These are phyloP conservation scores for Mionectes macconnelli DNA, from an alignment of 2,113 vertebrate species.

Conservation along the genomic window DNA sequence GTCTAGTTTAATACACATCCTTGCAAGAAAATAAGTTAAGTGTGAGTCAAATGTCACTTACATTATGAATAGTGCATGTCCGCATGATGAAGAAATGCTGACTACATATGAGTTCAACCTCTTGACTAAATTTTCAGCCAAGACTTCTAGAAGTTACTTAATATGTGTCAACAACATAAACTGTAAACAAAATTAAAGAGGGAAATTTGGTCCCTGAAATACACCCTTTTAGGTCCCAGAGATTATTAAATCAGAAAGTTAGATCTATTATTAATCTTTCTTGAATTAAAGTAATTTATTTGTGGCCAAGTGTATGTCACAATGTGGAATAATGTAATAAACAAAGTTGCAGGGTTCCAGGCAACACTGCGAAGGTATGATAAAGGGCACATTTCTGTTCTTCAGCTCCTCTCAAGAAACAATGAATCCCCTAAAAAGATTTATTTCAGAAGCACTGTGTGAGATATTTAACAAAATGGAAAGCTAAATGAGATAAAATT, in stretches of 20 bases:
- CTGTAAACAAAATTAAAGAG: constrained; percentile 48
- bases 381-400: neutral
- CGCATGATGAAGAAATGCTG: constrained; percentile 68
- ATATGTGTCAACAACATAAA: constrained; percentile 54
- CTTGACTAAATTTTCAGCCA: constrained; percentile 57
- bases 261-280: neutral
- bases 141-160: constrained; percentile 58
- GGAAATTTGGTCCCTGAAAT: constrained; percentile 43
- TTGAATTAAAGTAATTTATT: neutral
- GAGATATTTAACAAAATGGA: neutral
- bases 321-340: neutral
- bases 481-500: neutral
- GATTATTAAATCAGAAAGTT: constrained; percentile 32
- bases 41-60: constrained; percentile 67
- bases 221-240: constrained; percentile 19
- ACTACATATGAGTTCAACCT: constrained; percentile 57
- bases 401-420: neutral
- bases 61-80: constrained; percentile 44
- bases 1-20: constrained; percentile 41
- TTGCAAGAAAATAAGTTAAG: constrained; percentile 70
- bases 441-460: neutral
- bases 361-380: neutral
- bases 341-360: neutral
- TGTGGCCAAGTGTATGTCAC: neutral
- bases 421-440: neutral